These are phyloP conservation scores for Hephaestus fuliginosus DNA, from an alignment of 2,797 vertebrate genomes.

Conservation along the genomic window DNA sequence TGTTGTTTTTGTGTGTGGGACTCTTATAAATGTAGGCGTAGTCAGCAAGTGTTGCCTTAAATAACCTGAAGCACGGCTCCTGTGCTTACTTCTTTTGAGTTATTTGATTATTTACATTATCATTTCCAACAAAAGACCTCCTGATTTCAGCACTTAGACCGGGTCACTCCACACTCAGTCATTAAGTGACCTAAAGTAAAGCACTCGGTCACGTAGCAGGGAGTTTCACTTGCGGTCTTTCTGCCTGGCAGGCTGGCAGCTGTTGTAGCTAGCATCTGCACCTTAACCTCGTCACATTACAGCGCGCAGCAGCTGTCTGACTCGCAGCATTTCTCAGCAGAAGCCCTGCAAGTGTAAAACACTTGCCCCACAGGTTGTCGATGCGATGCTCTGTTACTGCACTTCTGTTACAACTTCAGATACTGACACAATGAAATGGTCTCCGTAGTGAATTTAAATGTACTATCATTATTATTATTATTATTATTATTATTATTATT, in stretches of 20 bases:
- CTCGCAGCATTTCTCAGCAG: constrained; percentile 44
- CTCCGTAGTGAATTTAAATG: not conserved
- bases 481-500: no score
- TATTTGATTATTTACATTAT: not conserved
- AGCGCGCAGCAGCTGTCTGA: constrained; percentile 33
- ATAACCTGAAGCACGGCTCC: not conserved
- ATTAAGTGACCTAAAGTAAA: constrained; percentile 9
- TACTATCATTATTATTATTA: no score
- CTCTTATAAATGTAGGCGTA: not conserved
- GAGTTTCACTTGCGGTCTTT: constrained; percentile 46
- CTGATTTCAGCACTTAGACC: constrained; percentile 9
- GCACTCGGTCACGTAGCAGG: constrained; percentile 1
- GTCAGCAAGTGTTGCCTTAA: not conserved
- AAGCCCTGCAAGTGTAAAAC: constrained; percentile 41
- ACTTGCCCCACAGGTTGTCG: constrained; percentile 54
- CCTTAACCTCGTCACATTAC: constrained; percentile 50
- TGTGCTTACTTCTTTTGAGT: not conserved
- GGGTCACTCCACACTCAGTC: not conserved
- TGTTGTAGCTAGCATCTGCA: constrained; percentile 72
- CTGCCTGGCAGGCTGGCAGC: constrained; percentile 71
- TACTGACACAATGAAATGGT: not conserved
- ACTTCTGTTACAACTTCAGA: not conserved
- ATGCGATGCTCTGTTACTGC: not conserved
- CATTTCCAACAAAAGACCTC: not conserved
- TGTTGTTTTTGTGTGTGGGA: not conserved